Conservation (phyloP, 2,888 invertebrate genomes). For the Dioctria rufipes region DNA sequence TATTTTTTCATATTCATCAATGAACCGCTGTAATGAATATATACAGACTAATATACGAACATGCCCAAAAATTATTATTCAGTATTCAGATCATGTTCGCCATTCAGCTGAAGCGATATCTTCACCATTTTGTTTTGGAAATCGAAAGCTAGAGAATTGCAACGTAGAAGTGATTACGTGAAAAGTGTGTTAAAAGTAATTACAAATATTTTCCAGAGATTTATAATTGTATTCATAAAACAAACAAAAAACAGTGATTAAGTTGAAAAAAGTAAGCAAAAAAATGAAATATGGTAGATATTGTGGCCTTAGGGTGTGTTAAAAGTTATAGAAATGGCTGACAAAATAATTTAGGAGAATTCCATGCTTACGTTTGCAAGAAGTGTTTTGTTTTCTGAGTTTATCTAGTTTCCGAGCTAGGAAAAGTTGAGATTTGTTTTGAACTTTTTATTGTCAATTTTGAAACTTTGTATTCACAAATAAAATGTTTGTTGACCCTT, state of each 20-base stretch:
- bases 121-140: slow-evolving; percentile 39
- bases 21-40: not conserved
- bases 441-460: not conserved
- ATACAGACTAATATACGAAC: not conserved
- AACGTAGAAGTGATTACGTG: slow-evolving; percentile 47
- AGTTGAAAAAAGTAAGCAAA: slow-evolving; percentile 25
- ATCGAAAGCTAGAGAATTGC: not conserved
- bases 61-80: not conserved
- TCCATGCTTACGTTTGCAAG: not conserved
- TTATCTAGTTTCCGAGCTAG: not conserved
- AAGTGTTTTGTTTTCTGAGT: not conserved
- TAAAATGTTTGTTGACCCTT: no score
- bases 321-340: slow-evolving; percentile 38
- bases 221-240: not conserved
- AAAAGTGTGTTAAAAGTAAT: slow-evolving; percentile 20
- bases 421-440: not conserved
- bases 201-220: not conserved
- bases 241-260: not conserved
- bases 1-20: no score
- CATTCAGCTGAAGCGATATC: not conserved
- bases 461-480: no score
- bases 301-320: slow-evolving; percentile 33
- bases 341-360: slow-evolving; percentile 7
- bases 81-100: not conserved
- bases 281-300: not conserved